Base-by-base conservation (phyloP, 2,113 vertebrate species). In the Solea senegalensis region DNA sequence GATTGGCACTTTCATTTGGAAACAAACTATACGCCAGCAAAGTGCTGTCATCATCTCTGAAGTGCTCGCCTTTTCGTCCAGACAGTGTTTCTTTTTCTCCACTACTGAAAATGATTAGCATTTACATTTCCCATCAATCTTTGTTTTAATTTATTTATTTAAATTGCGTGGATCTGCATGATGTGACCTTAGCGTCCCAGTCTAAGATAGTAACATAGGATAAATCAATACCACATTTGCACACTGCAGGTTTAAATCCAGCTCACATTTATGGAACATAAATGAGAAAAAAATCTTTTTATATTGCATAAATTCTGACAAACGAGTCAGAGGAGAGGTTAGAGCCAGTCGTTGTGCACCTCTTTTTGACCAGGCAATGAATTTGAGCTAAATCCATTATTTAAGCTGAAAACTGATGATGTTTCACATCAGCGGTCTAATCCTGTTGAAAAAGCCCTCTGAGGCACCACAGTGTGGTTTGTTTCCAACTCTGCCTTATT, bases 1-100 rank as follows among this genome's bases (percentile, higher is more conserved):
- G 75, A 83, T 43, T 78, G 77, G 58, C 81, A 80, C 81, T 82
- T 82, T 76, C 51, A 75, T 78, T 69, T 70, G 34, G 62, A 60
- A 77, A 75, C 65, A 45, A 85, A 69, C 61, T 27, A 70, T 13
- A 50, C 2, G 1, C 9, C 10, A 15, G 16, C n/a, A 65, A 60
- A 51, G 80, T 7, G 74, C 70, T 49, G 50, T 59, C 39, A 4
- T 74, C 39, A 52, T 59, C 52, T 16, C 21, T 16, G 40, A 46
- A 55, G 58, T 27, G 9, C 59, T 59, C 5, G 13, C 12, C 26
- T 54, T 4, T 48, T 8, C 61, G 14, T 72, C 49, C 46, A 46
- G 45, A 28, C 43, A 28, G 26, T 46, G 43, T 65, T 57, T 50
- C 34, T 60, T 62, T 72, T 48, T 49, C 71, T 60, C 0, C 9